Evolutionary conservation across 2,888 invertebrate species (phyloP).

Genomic region (Dorcus parallelipipedus): DNA sequence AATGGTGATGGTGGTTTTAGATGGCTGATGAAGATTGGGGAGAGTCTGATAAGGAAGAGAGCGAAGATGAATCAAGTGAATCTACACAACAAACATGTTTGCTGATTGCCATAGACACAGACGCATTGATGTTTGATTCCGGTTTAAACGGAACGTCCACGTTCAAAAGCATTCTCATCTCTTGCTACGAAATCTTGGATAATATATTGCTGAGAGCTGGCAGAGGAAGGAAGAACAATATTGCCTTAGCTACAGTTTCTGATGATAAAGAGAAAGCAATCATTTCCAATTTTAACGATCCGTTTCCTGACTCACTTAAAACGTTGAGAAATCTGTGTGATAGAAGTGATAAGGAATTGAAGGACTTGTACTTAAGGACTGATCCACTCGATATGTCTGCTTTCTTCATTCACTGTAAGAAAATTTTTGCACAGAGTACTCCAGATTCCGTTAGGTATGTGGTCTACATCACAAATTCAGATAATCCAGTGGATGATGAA

Average conservation of each 20-base stretch:
- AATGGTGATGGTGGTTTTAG: no score
- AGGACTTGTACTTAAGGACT: conserved; percentile 27
- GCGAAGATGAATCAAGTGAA: no score
- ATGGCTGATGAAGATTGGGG: no score
- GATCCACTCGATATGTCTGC: conserved; percentile 30
- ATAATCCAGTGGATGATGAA: conserved; percentile 33
- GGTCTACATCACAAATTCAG: conserved; percentile 37
- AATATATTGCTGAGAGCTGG: conserved; percentile 30
- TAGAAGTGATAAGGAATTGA: conserved; percentile 27
- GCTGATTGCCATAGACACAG: conserved; percentile 37
- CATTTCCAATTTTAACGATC: conserved; percentile 28
- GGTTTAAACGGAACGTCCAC: conserved; percentile 23
- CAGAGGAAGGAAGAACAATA: conserved; percentile 30
- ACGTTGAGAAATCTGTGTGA: conserved; percentile 13
- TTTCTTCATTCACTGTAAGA: conserved; percentile 35
- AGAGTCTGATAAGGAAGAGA: no score
- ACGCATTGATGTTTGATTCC: conserved; percentile 34
- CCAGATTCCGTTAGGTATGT: conserved; percentile 26
- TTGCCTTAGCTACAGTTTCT: conserved; percentile 32
- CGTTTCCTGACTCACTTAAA: conserved; percentile 15
- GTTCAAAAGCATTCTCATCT: conserved; percentile 33
- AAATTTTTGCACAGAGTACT: conserved; percentile 28
- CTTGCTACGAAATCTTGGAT: conserved; percentile 33
- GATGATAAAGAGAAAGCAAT: conserved; percentile 28
- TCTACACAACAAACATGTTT: conserved; percentile 7